These are phyloP conservation scores for Priocnemis perturbator DNA, from an alignment of 2,888 invertebrate genomes.

Conservation along the genomic window DNA sequence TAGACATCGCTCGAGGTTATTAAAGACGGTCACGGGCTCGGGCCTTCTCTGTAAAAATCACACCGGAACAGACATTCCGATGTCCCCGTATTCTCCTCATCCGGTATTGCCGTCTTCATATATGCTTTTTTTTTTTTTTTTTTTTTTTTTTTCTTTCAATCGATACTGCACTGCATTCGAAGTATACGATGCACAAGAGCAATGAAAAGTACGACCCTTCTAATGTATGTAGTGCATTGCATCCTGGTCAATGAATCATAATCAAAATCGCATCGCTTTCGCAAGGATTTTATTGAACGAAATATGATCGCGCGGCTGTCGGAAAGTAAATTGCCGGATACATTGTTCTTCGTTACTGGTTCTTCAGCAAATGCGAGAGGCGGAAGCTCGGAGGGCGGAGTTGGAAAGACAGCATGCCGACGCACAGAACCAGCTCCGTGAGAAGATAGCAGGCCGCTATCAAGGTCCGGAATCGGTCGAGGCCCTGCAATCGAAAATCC, in stretches of 20 bases:
- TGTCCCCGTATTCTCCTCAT: no score
- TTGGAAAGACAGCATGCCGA: constrained; percentile 87
- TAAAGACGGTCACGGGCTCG: constrained; percentile 33
- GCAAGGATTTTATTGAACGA: no score
- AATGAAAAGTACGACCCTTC: no score
- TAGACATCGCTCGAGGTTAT: constrained; percentile 46
- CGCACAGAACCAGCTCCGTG: constrained; percentile 83
- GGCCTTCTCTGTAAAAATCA: constrained; percentile 11
- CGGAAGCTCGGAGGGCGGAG: constrained; percentile 86
- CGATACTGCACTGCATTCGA: constrained; percentile 3
- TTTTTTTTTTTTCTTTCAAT: background rate
- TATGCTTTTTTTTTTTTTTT: no score
- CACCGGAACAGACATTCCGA: constrained; percentile 19
- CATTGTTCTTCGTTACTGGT: background rate
- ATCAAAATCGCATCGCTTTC: no score
- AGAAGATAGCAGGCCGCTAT: constrained; percentile 77
- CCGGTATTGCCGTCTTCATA: no score
- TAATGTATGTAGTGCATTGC: no score
- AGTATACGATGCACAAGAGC: background rate
- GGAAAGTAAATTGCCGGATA: no score
- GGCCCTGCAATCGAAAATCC: constrained; percentile 87
- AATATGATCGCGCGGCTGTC: no score
- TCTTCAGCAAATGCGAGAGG: constrained; percentile 84
- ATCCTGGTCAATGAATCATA: no score
- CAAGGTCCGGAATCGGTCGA: constrained; percentile 81